Base-by-base conservation (phyloP, 2,113 vertebrate species). In the Tragelaphus buxtoni region DNA sequence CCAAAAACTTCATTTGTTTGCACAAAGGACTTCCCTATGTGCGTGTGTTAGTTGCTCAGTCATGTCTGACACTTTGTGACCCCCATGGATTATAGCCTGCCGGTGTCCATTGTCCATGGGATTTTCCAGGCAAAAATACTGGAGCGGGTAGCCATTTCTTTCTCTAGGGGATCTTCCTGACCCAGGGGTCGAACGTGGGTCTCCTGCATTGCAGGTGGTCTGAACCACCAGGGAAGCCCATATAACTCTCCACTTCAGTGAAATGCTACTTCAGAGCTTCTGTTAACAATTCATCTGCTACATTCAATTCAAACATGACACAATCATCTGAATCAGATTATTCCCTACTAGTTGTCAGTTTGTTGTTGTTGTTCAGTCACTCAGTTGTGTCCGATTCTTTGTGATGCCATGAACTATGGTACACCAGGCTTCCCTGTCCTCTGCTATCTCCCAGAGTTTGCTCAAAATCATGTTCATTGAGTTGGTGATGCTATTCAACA, bases 111-210 rank as follows among this genome's bases (percentile, higher is more conserved):
- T 74, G 69, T 26, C 39, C 69, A 14, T 74, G 69, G 39, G 22
- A 42, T 42, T 42, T 74, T 42, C 69, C 11, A 74, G 11, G 69
- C 20, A 13, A 42, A 26, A 74, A 42, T 42, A 7, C 69, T 74
- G 69, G 69, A 72, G 58, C 14, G 28, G 58, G 58, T 61, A 28
- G 22, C 35, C 69, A 26, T 74, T 74, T 74, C 69, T 12, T 26
- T 42, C 69, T 74, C 69, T 22, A 74, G 69, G 35, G 11, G 5
- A 42, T 42, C 69, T 74, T 74, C 35, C 69, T 74, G 35, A 74
- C 22, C 39, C 69, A 42, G 39, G 35, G 22, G 39, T 74, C 0
- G 0, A 42, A 74, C 0, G 3, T 74, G 35, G 39, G 20, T 74
- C 69, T 74, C 22, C 69, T 74, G 20, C 20, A 12, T 26, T 42